phyloP scores from a whole-genome alignment of 2,888 invertebrate genomes.

The Tiphia femorata region DNA sequence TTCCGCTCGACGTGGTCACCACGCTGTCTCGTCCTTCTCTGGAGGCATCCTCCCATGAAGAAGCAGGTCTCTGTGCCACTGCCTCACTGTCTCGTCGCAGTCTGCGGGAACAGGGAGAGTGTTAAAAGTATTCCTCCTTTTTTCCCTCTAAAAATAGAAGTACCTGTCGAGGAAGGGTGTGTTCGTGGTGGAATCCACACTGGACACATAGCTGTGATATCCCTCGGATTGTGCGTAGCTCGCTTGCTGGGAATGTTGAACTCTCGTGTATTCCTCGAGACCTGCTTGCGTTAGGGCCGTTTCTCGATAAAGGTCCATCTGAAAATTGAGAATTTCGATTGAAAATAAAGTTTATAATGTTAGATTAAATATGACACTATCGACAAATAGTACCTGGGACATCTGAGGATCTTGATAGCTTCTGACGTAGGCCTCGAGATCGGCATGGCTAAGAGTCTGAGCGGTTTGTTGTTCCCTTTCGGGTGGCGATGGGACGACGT shows the following conservation, averaged over 20 bases:
- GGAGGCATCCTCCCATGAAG: conserved; percentile 69
- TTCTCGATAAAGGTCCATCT: conserved; percentile 65
- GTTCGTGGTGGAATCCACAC: conserved; percentile 78
- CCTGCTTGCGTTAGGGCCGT: conserved; percentile 68
- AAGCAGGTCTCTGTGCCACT: conserved; percentile 65
- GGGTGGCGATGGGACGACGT: conserved; percentile 79
- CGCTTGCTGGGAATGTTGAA: conserved; percentile 78
- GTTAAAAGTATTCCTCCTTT: no score
- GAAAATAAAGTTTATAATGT: not conserved
- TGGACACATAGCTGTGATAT: conserved; percentile 84
- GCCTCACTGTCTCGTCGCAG: conserved; percentile 75
- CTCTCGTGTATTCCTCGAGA: conserved; percentile 70
- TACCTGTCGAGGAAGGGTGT: conserved; percentile 83
- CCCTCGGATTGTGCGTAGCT: conserved; percentile 86
- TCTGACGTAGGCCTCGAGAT: conserved; percentile 79
- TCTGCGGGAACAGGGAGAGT: conserved; percentile 45
- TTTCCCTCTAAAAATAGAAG: not conserved
- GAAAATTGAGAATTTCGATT: conserved; percentile 3
- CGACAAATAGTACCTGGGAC: conserved; percentile 50
- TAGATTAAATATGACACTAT: not conserved
- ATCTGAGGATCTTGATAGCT: conserved; percentile 72
- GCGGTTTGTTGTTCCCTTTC: conserved; percentile 73
- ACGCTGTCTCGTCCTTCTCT: conserved; percentile 75
- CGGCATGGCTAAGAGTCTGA: conserved; percentile 74
- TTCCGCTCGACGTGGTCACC: conserved; percentile 75